Evolutionary conservation across 2,888 invertebrate species (phyloP).

Genomic region (Athrips mouffetella): DNA sequence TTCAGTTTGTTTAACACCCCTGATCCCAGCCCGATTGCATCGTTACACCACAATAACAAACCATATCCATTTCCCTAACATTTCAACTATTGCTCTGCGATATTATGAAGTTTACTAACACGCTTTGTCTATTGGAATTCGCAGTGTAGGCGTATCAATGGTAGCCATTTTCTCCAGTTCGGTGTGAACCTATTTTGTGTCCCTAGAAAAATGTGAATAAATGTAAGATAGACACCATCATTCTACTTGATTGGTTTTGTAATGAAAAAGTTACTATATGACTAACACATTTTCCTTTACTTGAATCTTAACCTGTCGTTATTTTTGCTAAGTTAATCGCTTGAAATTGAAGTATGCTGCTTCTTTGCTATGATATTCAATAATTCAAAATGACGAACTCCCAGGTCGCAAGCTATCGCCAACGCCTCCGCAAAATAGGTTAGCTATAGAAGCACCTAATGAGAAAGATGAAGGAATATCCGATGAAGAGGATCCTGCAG

Average conservation of each 20-base stretch:
- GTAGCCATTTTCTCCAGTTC: constrained; percentile 77
- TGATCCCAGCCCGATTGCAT: constrained; percentile 22
- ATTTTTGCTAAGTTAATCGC: neutral
- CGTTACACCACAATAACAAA: constrained; percentile 24
- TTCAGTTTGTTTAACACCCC: constrained; percentile 24
- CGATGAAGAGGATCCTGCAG: constrained; percentile 89
- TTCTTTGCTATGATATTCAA: constrained; percentile 19
- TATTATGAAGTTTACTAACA: constrained; percentile 58
- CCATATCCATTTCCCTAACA: constrained; percentile 29
- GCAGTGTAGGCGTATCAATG: constrained; percentile 56
- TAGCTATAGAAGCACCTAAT: constrained; percentile 80
- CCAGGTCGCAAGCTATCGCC: constrained; percentile 84
- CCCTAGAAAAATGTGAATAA: constrained; percentile 12
- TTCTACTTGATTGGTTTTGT: constrained; percentile 37
- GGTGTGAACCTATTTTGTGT: constrained; percentile 15
- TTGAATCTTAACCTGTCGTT: constrained; percentile 1
- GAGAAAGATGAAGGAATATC: constrained; percentile 86
- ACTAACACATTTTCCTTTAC: constrained; percentile 21
- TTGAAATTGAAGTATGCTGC: neutral
- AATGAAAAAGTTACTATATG: neutral
- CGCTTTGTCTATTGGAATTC: constrained; percentile 47
- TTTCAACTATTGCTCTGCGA: constrained; percentile 36
- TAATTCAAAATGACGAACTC: neutral
- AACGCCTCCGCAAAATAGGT: constrained; percentile 80
- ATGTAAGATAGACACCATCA: constrained; percentile 21